Evolutionary conservation across 2,113 vertebrate genomes (phyloP).

Genomic region (Corvus moneduloides): DNA sequence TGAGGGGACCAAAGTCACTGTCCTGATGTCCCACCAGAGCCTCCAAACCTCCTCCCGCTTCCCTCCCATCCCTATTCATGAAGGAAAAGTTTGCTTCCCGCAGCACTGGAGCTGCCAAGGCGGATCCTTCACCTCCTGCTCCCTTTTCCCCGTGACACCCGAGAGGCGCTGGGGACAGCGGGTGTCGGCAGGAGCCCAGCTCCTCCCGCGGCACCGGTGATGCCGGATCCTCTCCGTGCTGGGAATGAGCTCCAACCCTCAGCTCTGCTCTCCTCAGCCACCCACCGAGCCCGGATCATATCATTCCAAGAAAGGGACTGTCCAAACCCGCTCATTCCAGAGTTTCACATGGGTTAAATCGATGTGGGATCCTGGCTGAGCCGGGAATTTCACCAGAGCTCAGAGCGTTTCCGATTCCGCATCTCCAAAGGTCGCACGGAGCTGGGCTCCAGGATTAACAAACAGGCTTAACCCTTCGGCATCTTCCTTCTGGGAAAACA

Average conservation of each 20-base stretch:
- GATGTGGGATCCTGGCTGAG: not conserved
- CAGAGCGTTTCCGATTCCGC: not conserved
- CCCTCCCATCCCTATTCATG: not conserved
- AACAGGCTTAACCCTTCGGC: not conserved
- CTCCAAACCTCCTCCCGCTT: not conserved
- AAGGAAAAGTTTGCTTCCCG: not conserved
- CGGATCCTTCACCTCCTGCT: not conserved
- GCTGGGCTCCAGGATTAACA: not conserved
- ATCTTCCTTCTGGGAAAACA: not conserved
- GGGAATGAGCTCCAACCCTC: not conserved
- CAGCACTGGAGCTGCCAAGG: not conserved
- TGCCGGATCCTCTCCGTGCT: not conserved
- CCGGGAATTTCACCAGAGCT: not conserved
- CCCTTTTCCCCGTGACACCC: not conserved
- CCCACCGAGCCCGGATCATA: not conserved
- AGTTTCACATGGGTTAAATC: not conserved
- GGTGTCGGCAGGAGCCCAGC: not conserved
- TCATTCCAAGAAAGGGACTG: not conserved
- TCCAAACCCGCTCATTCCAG: not conserved
- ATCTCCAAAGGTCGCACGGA: not conserved
- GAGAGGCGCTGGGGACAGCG: not conserved
- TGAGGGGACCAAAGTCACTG: rapidly evolving
- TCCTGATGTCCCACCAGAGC: not conserved
- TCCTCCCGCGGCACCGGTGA: not conserved
- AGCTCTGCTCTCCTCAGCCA: not conserved